These are phyloP conservation scores for Nothoprocta perdicaria DNA, from an alignment of 2,113 vertebrate species.

Conservation along the genomic window DNA sequence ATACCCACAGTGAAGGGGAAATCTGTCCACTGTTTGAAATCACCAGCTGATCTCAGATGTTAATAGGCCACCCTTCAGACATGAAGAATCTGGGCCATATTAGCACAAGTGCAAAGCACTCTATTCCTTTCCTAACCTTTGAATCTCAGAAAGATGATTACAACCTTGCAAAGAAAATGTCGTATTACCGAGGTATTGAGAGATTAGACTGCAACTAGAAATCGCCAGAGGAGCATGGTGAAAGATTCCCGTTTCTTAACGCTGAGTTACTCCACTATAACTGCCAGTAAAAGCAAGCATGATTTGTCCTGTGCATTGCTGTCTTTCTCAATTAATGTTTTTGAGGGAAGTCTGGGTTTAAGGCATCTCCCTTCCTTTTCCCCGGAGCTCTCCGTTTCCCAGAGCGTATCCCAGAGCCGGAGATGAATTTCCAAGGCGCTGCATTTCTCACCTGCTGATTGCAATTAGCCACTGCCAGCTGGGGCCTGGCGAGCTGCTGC, in stretches of 20 bases:
- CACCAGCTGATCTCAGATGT: fast-evolving
- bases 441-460: constrained; percentile 77
- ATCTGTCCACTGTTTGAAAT: background rate
- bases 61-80: background rate
- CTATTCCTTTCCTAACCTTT: fast-evolving
- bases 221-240: background rate
- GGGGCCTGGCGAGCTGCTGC: constrained; percentile 67
- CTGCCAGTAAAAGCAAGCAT: constrained; percentile 21
- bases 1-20: background rate
- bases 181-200: background rate
- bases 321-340: constrained; percentile 64
- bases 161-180: background rate
- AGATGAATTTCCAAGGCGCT: constrained; percentile 63
- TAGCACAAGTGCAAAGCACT: background rate
- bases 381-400: constrained; percentile 20
- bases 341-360: constrained; percentile 64
- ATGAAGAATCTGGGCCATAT: fast-evolving
- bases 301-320: constrained; percentile 16
- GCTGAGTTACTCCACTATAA: constrained; percentile 50
- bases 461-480: constrained; percentile 74
- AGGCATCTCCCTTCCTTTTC: constrained; percentile 56
- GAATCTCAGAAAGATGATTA: background rate
- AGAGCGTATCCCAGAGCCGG: constrained; percentile 48
- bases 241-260: constrained; percentile 36
- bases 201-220: background rate